Base-by-base conservation (phyloP, 2,113 vertebrate genomes). In the Thermophis baileyi region DNA sequence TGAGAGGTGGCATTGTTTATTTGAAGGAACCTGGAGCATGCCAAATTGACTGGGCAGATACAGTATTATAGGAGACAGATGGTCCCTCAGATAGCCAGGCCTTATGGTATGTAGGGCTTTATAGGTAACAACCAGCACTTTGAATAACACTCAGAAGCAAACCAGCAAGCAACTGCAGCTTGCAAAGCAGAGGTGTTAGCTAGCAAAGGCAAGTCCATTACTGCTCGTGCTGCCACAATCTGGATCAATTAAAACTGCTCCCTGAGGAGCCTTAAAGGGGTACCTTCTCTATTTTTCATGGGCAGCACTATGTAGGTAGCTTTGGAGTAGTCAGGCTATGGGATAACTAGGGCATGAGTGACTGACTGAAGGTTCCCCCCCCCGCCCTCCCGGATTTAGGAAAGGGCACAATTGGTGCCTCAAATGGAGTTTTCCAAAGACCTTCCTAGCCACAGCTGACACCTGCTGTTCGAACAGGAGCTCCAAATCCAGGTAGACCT, bases 341-440 rank as follows among this genome's bases (percentile, higher is more conserved):
- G 30, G 12, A n/a, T 69, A 27, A 12, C 27, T 63, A 63, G 27
- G 27, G 60, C 60, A 63, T n/a, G 27, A 63, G 11, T 63, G 57
- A 63, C 27, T 69, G 63, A 16, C 12, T 69, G 30, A 69, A 35
- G 63, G 12, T 14, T 30, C 25, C 24, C 6, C n/a, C n/a, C n/a
- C n/a, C n/a, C n/a, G n/a, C n/a, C n/a, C n/a, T 9, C 30, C 12
- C 1, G 0, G 0, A 30, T n/a, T 16, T 69, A n/a, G 30, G 63
- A 69, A 69, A 69, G 30, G 5, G 12, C 30, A 16, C 30, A 69
- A 6, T 16, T 69, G 30, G 12, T 69, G 4, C 14, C 1, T n/a
- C 63, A n/a, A n/a, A 35, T 69, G 63, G 25, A 60, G 57, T 60
- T 69, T n/a, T 35, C 12, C 63, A 35, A 69, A 69, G 30, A 16